Conservation (phyloP, 2,113 vertebrate genomes). For the Gymnogyps californianus region DNA sequence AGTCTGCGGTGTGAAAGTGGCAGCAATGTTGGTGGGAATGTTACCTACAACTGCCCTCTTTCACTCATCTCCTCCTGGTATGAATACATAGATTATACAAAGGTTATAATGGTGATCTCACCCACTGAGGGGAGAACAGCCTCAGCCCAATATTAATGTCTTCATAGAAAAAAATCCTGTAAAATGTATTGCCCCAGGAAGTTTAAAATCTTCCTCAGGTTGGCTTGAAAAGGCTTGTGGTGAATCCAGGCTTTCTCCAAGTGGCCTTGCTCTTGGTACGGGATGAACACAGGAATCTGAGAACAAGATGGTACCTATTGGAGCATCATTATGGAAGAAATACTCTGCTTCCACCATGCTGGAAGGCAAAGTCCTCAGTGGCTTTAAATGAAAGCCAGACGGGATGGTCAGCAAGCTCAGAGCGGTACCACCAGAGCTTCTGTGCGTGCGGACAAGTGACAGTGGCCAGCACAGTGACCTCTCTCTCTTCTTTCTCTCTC, state of each 20-base stretch:
- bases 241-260: neutral
- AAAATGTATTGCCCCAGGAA: neutral
- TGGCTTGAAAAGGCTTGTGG: neutral
- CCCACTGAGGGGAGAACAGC: neutral
- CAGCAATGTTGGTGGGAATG: neutral
- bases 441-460: neutral
- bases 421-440: neutral
- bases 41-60: neutral
- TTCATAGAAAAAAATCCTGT: neutral
- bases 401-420: neutral
- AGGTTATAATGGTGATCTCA: neutral
- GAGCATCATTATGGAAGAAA: neutral
- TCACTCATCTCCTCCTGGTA: neutral
- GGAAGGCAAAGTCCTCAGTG: neutral
- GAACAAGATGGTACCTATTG: rapidly evolving
- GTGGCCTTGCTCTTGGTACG: neutral
- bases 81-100: neutral
- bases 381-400: neutral
- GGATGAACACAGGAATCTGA: neutral
- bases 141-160: neutral
- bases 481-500: neutral
- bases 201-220: neutral
- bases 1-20: neutral
- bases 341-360: neutral
- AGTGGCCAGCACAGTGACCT: neutral